A percentile compares a stretch with the other conserved stretches of the same genome.
phyloP scores from a whole-genome alignment of 1,140 invertebrate genomes.

The Gryllus bimaculatus region DNA sequence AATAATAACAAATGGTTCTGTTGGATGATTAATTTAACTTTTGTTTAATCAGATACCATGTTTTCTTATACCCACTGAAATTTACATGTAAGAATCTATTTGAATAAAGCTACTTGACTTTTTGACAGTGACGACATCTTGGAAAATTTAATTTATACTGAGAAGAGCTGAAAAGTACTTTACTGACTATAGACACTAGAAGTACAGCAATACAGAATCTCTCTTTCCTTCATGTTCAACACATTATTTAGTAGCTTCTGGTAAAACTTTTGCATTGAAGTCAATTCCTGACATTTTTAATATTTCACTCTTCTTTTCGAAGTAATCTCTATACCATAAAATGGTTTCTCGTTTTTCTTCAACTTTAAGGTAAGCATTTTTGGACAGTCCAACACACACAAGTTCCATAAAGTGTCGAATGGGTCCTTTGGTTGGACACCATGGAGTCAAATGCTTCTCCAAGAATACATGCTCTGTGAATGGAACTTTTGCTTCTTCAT shows the following conservation, averaged over 20 bases:
- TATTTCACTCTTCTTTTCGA: slow-evolving; percentile 67
- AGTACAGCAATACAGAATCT: background rate
- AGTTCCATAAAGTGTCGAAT: slow-evolving; percentile 95
- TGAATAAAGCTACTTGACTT: background rate
- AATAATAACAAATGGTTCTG: background rate
- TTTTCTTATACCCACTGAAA: no score
- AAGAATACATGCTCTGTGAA: slow-evolving; percentile 92
- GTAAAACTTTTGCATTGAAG: background rate
- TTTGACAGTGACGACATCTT: background rate
- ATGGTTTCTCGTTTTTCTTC: slow-evolving; percentile 85
- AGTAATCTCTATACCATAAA: slow-evolving; percentile 87
- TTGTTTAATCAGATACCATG: no score
- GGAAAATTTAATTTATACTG: background rate
- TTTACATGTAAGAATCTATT: background rate
- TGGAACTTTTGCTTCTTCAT: slow-evolving; percentile 66
- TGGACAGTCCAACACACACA: slow-evolving; percentile 85
- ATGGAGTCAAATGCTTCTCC: slow-evolving; percentile 69
- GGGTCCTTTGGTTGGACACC: slow-evolving; percentile 83
- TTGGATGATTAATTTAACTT: no score
- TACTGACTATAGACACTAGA: background rate
- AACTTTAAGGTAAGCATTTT: slow-evolving; percentile 84
- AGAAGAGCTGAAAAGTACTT: background rate
- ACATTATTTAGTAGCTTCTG: background rate
- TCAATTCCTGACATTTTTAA: slow-evolving; percentile 48
- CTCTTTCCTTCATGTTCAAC: background rate